Evolutionary conservation across 2,113 vertebrate species (phyloP).

Genomic region (Pseudorhombus dupliciocellatus): DNA sequence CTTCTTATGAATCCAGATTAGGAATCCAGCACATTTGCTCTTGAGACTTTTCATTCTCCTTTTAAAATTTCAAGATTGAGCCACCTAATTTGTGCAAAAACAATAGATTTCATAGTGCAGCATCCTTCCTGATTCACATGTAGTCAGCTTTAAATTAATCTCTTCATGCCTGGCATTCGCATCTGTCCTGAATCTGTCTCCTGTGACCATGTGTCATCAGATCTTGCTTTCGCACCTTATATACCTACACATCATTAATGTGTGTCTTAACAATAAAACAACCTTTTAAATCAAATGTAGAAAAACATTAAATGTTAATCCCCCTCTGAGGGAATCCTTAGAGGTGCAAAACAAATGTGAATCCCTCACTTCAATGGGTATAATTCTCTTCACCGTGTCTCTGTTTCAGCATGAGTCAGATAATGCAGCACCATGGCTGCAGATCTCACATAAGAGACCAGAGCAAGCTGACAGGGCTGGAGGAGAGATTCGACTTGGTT

Average conservation of each 20-base stretch:
- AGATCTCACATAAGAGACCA: conserved; percentile 84
- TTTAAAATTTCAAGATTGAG: background rate
- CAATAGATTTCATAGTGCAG: background rate
- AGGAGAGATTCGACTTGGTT: conserved; percentile 93
- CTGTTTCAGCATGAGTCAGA: conserved; percentile 88
- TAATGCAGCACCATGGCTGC: conserved; percentile 95
- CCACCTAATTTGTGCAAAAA: background rate
- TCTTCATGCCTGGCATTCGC: no score
- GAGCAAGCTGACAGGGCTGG: conserved; percentile 87
- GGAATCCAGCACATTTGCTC: background rate
- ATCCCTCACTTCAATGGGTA: background rate
- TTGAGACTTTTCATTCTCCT: background rate
- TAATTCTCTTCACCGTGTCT: conserved; percentile 15
- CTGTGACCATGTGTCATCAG: no score
- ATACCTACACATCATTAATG: no score
- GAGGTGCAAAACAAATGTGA: background rate
- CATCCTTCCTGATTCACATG: background rate
- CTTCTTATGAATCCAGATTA: background rate
- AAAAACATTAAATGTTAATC: no score
- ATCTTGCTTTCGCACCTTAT: no score
- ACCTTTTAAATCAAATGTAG: background rate
- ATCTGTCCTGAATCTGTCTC: no score
- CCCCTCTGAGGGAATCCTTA: background rate
- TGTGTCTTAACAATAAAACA: no score
- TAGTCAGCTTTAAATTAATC: no score